Evolutionary conservation across 2,797 vertebrate genomes (phyloP), one percentile per base, ranked within the genome.

Genomic region (Rhinogobio ventralis): DNA sequence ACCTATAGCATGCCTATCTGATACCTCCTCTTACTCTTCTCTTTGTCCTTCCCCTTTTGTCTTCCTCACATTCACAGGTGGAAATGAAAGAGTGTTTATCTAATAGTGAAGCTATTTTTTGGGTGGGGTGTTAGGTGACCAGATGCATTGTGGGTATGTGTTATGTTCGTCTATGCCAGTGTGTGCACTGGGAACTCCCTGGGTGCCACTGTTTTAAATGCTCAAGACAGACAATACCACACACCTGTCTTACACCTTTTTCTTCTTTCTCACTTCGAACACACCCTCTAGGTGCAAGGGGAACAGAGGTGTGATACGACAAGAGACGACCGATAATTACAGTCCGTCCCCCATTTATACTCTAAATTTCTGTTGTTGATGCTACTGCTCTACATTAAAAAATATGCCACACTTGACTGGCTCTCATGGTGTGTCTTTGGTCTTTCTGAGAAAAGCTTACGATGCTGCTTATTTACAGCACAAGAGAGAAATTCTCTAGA

Each of bases 1-100:
- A 86, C 85, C 77, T 68, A 79, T 82, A 84, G 78, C 85, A 82
- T 79, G 78, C 30, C 71, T 84, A 51, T 85, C 73, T 87, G 83
- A 85, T 83, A 82, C 79, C 83, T 79, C 25, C 20, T 62, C 30
- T 66, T 39, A 81, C 81, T 79, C 36, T 71, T 84, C 45, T 85
- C 79, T 79, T 73, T 82, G 79, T 86, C 69, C 45, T 13, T 82
- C 72, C 23, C 30, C 75, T 49, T 85, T 33, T 84, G 79, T 82
- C 66, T 82, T 77, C 67, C 53, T 46, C 60, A 17, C 71, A 71
- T 86, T 86, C 73, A 74, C 60, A 79, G 72, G 76, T 85, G 49
- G 39, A 9, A 55, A 81, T 79, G 46, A 84, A 84, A 86, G n/a
- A 60, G 30, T 14, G 30, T 74, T 88, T 83, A 33, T 73, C 53